Evolutionary conservation across 37 sponge, comb jelly and placozoan species (phyloP).

Genomic region (Hexactinellida sp.): DNA sequence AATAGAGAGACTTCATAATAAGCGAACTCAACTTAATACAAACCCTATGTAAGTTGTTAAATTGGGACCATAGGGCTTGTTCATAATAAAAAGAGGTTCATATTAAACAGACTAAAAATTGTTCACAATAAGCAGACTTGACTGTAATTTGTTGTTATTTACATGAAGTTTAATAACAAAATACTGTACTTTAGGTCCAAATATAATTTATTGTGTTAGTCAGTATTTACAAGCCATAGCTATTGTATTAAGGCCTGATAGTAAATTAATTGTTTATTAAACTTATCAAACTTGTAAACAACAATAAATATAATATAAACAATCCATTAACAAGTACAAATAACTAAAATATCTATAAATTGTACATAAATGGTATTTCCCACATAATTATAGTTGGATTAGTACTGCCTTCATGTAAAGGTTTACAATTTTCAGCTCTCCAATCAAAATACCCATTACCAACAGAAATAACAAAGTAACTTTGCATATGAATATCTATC

Average conservation of each 20-base stretch:
- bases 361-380: background rate
- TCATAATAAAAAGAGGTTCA: background rate
- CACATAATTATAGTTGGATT: background rate
- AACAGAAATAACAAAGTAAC: background rate
- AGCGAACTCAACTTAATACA: too few species aligned
- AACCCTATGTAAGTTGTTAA: too few species aligned
- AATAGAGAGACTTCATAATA: too few species aligned
- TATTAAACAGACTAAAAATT: background rate
- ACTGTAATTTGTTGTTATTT: too few species aligned
- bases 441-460: constrained; percentile 10
- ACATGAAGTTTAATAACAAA: too few species aligned
- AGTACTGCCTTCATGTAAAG: background rate
- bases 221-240: too few species aligned
- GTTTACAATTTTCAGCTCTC: background rate
- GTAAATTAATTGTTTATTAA: background rate
- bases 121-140: too few species aligned
- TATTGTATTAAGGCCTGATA: background rate
- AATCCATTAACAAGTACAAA: background rate
- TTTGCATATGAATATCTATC: background rate
- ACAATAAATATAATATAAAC: background rate
- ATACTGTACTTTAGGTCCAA: too few species aligned
- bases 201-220: too few species aligned
- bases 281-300: background rate
- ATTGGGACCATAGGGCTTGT: too few species aligned
- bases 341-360: background rate